phyloP scores from a whole-genome alignment of 2,797 vertebrate species.

The Apogon hyalosoma region DNA sequence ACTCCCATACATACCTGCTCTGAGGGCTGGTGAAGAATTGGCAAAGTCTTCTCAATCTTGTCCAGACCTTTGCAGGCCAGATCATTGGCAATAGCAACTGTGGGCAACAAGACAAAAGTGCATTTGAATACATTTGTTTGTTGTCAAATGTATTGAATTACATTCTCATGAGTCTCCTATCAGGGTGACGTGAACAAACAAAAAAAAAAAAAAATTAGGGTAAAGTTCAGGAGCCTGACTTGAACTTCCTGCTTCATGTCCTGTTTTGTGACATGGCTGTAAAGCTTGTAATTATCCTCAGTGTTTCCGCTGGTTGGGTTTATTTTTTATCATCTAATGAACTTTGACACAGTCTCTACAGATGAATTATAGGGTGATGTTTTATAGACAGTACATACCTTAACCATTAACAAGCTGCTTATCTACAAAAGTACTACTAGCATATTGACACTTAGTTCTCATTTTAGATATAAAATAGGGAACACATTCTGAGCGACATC shows the following conservation, averaged over 20 bases:
- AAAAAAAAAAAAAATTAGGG: conserved; percentile 44
- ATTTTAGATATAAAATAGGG: too few relatives aligned
- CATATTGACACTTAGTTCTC: too few relatives aligned
- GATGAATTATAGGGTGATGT: accelerated
- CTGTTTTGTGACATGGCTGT: conserved; percentile 33
- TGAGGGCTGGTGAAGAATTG: conserved; percentile 90
- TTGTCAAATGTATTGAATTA: neutral
- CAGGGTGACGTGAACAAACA: neutral
- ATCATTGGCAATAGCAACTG: conserved; percentile 91
- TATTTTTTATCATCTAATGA: neutral
- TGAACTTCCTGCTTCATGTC: conserved; percentile 41
- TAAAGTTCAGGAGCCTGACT: conserved; percentile 37
- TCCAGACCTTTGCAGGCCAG: conserved; percentile 94
- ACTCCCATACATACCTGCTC: conserved; percentile 83
- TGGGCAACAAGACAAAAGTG: neutral
- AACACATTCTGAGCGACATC: too few relatives aligned
- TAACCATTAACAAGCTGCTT: too few relatives aligned
- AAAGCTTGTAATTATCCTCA: neutral
- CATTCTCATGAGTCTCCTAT: too few relatives aligned
- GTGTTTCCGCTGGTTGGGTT: neutral
- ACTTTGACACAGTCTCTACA: too few relatives aligned
- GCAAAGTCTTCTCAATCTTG: conserved; percentile 92
- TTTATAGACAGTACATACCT: too few relatives aligned
- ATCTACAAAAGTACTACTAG: too few relatives aligned
- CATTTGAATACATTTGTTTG: neutral